phyloP scores from a whole-genome alignment of 1,140 invertebrate species.

The Diabrotica undecimpunctata region DNA sequence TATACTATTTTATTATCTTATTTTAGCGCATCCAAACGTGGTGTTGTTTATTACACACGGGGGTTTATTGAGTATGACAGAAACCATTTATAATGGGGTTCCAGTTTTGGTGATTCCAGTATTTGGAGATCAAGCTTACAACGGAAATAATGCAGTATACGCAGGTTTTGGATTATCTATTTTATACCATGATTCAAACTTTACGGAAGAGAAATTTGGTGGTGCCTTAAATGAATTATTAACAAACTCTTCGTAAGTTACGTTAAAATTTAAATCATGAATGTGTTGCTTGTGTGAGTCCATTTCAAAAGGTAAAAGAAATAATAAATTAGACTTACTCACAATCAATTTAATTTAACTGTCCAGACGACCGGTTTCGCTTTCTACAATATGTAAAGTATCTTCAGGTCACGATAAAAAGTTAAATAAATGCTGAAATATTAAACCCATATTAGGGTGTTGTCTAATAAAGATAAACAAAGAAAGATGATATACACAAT shows the following conservation, averaged over 20 bases:
- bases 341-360: too few relatives aligned
- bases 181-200: constrained; percentile 24
- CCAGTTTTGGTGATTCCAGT: constrained; percentile 69
- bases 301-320: too few relatives aligned
- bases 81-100: constrained; percentile 66
- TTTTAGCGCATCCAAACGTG: constrained; percentile 62
- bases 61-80: constrained; percentile 65
- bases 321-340: too few relatives aligned
- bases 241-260: background rate
- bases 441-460: too few relatives aligned
- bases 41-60: constrained; percentile 70
- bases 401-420: too few relatives aligned
- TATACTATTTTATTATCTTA: background rate
- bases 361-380: too few relatives aligned
- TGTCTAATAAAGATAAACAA: too few relatives aligned
- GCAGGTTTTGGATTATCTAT: constrained; percentile 44
- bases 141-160: constrained; percentile 42
- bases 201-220: constrained; percentile 34
- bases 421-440: too few relatives aligned
- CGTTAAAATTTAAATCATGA: too few relatives aligned
- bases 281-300: too few relatives aligned
- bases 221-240: background rate
- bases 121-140: constrained; percentile 60
- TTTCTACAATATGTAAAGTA: too few relatives aligned
- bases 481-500: too few relatives aligned